A percentile compares a stretch with the other conserved stretches of the same genome.
These are phyloP conservation scores for Spongia lamella DNA, from an alignment of 37 sponge, comb jelly and placozoan genomes.

Conservation along the genomic window DNA sequence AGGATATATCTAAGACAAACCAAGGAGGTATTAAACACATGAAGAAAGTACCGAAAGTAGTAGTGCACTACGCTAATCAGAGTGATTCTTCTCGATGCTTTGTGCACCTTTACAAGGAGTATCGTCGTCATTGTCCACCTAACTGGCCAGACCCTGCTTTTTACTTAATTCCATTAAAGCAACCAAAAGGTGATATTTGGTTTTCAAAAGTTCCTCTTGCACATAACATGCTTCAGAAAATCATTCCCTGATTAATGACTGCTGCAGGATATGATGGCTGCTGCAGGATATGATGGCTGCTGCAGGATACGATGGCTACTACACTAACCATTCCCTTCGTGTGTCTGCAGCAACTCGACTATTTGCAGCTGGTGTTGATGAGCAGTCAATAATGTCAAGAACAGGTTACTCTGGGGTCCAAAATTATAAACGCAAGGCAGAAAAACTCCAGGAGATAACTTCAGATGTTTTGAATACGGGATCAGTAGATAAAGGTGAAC, in stretches of 20 bases:
- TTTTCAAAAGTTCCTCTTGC: background rate
- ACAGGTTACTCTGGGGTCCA: conserved; percentile 35
- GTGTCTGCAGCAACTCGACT: conserved; percentile 36
- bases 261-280: too few species aligned
- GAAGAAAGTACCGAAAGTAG: conserved; percentile 1
- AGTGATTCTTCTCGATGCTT: background rate
- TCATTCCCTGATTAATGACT: too few species aligned
- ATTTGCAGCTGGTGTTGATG: conserved; percentile 34
- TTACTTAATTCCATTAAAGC: conserved; percentile 10
- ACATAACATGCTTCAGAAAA: too few species aligned
- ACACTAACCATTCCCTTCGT: conserved; percentile 40
- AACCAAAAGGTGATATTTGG: conserved; percentile 1
- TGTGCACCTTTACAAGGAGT: conserved; percentile 8
- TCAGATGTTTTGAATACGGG: conserved; percentile 35
- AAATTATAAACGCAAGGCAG: conserved; percentile 11
- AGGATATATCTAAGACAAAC: conserved; percentile 42
- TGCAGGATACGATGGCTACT: conserved; percentile 30
- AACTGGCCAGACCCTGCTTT: conserved; percentile 19
- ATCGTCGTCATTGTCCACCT: conserved; percentile 2
- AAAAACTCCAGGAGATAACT: conserved; percentile 6
- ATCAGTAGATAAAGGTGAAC: too few species aligned
- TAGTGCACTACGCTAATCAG: conserved; percentile 26
- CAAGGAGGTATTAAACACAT: conserved; percentile 29
- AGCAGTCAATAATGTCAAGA: conserved; percentile 40
- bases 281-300: conserved; percentile 3